phyloP scores from a whole-genome alignment of 2,113 vertebrate genomes.

The Pseudopodoces humilis region DNA sequence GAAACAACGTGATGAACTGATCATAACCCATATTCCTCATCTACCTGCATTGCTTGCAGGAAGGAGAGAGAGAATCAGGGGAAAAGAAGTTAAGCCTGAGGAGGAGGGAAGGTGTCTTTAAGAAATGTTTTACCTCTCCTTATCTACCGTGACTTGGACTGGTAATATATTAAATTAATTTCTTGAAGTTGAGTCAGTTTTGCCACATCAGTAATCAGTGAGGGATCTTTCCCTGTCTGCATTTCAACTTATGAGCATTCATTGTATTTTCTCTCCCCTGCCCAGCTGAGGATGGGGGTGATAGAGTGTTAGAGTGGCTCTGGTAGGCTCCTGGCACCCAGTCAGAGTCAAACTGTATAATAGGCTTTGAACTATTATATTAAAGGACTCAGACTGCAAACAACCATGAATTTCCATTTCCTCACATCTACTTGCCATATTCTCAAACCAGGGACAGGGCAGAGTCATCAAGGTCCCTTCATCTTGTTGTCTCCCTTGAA shows the following conservation, averaged over 20 bases:
- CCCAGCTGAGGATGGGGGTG: neutral
- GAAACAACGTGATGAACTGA: neutral
- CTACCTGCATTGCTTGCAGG: neutral
- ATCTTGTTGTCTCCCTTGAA: neutral
- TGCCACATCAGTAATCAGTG: neutral
- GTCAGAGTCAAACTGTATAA: neutral
- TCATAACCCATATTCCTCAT: neutral
- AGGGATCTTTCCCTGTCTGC: accelerated
- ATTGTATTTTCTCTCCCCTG: neutral
- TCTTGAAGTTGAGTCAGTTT: neutral
- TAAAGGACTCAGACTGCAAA: neutral
- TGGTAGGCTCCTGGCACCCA: neutral
- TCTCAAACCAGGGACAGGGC: neutral
- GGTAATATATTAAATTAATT: neutral
- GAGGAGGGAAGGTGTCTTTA: neutral
- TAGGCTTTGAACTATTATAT: neutral
- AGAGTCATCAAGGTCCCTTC: neutral
- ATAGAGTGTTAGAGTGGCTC: neutral
- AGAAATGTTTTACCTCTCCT: neutral
- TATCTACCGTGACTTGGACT: neutral
- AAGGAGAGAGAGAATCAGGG: neutral
- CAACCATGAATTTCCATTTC: neutral
- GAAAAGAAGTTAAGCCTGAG: neutral
- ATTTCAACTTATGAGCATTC: neutral
- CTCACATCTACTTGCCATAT: neutral